Base-by-base conservation (phyloP, 2,797 vertebrate genomes). In the Falco cherrug region DNA sequence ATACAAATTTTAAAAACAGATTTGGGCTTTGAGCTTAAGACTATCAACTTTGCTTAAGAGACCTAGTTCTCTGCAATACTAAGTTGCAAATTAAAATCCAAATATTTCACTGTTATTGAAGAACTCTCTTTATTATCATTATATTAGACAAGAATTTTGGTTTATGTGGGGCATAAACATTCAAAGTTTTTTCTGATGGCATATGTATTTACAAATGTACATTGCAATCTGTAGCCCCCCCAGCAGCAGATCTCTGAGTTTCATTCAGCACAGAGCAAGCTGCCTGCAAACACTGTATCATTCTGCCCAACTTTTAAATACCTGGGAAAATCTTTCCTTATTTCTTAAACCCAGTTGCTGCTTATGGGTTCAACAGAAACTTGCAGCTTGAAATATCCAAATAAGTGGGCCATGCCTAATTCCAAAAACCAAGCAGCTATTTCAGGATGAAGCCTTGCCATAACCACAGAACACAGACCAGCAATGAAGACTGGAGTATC, bases 401-500 rank as follows among this genome's bases (percentile, higher is more conserved):
- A 64, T 43, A 71, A 93, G 78, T 48, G 19, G 18, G 33, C 37
- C 31, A 24, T 75, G 61, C 33, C 50, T 93, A 85, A 81, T 87
- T 94, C 89, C 54, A 78, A 93, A 89, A 87, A n/a, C 65, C 71
- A 59, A 81, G 41, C 37, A 91, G 65, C 67, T 96, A 92, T 97
- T 97, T 94, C 86, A 89, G 83, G 77, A 74, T 64, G 53, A 93
- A 89, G 7, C 57, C 60, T 81, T 87, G 61, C 89, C 90, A 93
- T 87, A 96, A 95, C 88, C 96, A 94, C 92, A 94, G 64, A 84
- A 54, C 68, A 93, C 85, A 96, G 68, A 94, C 71, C 59, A 85
- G 78, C 84, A 80, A 50, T 78, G 95, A 94, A 93, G 85, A 48
- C 77, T 22, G 14, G 26, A 86, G 59, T 37, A 61, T 89, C 63